These are phyloP conservation scores for Megalops cyprinoides DNA, from an alignment of 2,797 vertebrate species.

Conservation along the genomic window DNA sequence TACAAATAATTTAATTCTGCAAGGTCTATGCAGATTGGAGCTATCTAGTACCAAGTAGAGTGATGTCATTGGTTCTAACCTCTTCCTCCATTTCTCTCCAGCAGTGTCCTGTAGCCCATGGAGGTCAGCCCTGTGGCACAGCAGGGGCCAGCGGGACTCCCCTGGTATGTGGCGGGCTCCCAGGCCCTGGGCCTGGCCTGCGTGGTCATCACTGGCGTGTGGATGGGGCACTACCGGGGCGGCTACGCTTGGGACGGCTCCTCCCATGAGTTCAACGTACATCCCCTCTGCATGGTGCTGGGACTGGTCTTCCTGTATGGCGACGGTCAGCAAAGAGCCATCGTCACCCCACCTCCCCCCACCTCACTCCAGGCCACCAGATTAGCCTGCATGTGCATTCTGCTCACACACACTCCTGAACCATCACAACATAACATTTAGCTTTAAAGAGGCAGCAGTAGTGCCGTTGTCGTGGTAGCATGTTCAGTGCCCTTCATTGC, in stretches of 20 bases:
- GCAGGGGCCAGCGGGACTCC: constrained; percentile 49
- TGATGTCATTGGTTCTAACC: not conserved
- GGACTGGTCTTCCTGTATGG: constrained; percentile 84
- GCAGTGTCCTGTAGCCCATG: constrained; percentile 53
- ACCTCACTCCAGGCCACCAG: not conserved
- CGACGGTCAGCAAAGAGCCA: constrained; percentile 69
- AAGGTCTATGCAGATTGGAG: not conserved
- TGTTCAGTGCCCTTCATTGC: not conserved
- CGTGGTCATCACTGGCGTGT: constrained; percentile 73
- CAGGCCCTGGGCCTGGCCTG: constrained; percentile 78
- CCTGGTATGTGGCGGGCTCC: constrained; percentile 71
- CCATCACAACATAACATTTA: not conserved
- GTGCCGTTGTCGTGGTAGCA: not conserved
- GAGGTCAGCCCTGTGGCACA: constrained; percentile 37
- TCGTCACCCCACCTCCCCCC: not conserved
- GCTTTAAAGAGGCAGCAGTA: not conserved
- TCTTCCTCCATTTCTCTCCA: not conserved
- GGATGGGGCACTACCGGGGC: constrained; percentile 80
- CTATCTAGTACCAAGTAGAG: not conserved
- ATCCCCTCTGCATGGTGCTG: constrained; percentile 85
- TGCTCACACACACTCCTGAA: not conserved
- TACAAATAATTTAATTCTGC: not conserved
- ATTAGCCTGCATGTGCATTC: no score
- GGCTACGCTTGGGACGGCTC: constrained; percentile 79
- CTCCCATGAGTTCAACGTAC: constrained; percentile 76